phyloP scores from a whole-genome alignment of 2,888 invertebrate genomes.

The Deilephila elpenor region DNA sequence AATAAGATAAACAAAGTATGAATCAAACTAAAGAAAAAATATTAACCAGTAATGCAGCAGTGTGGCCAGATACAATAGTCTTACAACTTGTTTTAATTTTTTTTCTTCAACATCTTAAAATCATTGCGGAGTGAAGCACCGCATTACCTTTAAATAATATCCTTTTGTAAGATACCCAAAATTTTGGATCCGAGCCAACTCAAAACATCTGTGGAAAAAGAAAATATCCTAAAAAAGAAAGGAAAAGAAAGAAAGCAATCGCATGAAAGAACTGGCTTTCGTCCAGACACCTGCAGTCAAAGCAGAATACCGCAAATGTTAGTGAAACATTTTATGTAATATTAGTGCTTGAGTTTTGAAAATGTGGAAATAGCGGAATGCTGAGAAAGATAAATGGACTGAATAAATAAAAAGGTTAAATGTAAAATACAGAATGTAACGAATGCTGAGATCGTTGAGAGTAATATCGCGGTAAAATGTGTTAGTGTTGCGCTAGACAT shows the following conservation, averaged over 20 bases:
- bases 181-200: neutral
- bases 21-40: neutral
- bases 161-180: neutral
- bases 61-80: neutral
- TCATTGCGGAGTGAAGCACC: neutral
- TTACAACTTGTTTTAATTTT: neutral
- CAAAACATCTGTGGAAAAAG: neutral
- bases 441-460: too few relatives aligned
- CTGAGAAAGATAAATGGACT: too few relatives aligned
- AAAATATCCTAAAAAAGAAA: neutral
- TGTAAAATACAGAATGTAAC: too few relatives aligned
- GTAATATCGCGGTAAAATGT: too few relatives aligned
- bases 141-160: neutral
- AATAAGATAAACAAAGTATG: neutral
- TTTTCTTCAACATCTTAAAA: neutral
- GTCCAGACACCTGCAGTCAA: neutral
- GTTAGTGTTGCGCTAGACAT: too few relatives aligned
- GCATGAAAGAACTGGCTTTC: constrained; percentile 1
- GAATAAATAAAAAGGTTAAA: too few relatives aligned
- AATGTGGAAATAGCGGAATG: too few relatives aligned
- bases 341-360: too few relatives aligned
- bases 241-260: constrained; percentile 3
- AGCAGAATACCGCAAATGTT: neutral
- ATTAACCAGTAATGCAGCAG: too few relatives aligned
- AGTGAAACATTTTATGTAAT: too few relatives aligned